A percentile compares a stretch with the other conserved stretches of the same genome.
phyloP scores from a whole-genome alignment of 2,888 invertebrate species.

The Congeria kusceri region DNA sequence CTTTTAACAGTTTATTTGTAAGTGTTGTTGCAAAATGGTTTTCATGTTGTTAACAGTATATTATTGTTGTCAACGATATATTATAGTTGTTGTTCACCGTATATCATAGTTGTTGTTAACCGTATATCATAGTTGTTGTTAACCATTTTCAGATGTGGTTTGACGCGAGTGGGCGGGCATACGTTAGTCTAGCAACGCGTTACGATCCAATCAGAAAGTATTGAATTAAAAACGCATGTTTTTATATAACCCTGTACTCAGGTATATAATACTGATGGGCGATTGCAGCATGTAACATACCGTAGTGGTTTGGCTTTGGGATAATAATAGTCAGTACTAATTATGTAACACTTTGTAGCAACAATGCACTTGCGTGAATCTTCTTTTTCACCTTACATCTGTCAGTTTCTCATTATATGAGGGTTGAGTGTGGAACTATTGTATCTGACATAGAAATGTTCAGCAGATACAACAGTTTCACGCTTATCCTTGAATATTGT shows the following conservation, averaged over 20 bases:
- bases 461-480: too few species aligned
- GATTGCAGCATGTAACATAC: too few species aligned
- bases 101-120: background rate
- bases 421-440: too few species aligned
- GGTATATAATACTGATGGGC: background rate
- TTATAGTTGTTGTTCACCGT: background rate
- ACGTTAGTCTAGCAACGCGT: slow-evolving; percentile 82
- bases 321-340: too few species aligned
- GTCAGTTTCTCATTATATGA: too few species aligned
- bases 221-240: slow-evolving; percentile 9
- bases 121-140: background rate
- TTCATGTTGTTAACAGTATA: background rate
- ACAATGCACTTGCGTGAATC: too few species aligned
- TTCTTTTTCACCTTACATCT: too few species aligned
- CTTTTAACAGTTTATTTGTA: too few species aligned
- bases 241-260: background rate
- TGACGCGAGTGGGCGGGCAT: slow-evolving; percentile 80
- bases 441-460: too few species aligned
- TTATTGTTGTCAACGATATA: background rate
- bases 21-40: background rate
- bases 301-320: too few species aligned
- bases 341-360: too few species aligned
- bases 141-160: slow-evolving; percentile 81
- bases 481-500: too few species aligned
- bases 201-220: slow-evolving; percentile 81